Evolutionary conservation across 2,888 invertebrate genomes (phyloP), one percentile per base, ranked within the genome.

Genomic region (Tenthredo distinguenda): DNA sequence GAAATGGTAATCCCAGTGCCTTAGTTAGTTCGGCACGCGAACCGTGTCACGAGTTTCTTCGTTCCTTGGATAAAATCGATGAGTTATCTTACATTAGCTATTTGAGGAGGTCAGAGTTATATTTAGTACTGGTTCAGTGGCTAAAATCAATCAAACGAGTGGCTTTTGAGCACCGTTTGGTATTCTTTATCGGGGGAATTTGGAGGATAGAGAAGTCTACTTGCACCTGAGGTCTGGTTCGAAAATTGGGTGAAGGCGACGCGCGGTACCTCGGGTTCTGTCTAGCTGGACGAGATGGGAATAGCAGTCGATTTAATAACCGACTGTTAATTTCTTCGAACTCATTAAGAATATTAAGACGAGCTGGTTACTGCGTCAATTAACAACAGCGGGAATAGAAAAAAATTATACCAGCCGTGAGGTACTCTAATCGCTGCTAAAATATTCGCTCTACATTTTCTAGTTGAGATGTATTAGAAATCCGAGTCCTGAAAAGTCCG

Each of bases 371-470:
- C 89, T 87, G 82, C 79, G 91, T 91, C 91, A 90, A 91, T 81
- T 81, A 81, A 62, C 81, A 40, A 40, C 79, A 1, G 21, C 31
- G 43, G 7, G 76, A 31, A 31, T 26, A 18, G 34, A 31, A 55
- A 79, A 62, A 58, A 87, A 87, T 88, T 87, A 88, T 86, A 87
- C 85, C 84, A 88, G 88, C 87, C 87, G 89, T 88, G 89, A 90
- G 86, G 90, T 91, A n/a, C 90, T 34, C 90, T 92, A 92, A 92
- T 90, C 88, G 88, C 88, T 88, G 89, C 91, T 92, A 92, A 92
- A 92, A 92, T 90, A 87, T 89, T 88, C 89, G 92, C 91, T 92
- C 92, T 88, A 92, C 88, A 90, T 71, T 74, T 68, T 47, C 47
- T 15, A 58, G 10, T 31, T 34, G n/a, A 18, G 34, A 72, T 72